These are phyloP conservation scores for Drosophila leonis DNA, from an alignment of 2,888 invertebrate species.

Conservation along the genomic window DNA sequence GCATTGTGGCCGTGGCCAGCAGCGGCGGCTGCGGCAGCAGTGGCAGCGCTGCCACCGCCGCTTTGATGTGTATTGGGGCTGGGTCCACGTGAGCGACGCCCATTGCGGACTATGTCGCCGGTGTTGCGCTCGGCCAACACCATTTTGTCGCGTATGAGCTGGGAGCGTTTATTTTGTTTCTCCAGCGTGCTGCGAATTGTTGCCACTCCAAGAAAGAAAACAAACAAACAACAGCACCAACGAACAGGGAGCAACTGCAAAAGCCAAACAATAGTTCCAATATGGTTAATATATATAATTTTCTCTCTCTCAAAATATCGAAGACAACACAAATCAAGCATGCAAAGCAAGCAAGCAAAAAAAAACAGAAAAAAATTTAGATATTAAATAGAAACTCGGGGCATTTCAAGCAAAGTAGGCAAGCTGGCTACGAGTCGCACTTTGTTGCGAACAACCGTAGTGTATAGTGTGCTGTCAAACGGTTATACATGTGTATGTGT, in stretches of 20 bases:
- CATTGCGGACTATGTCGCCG: constrained; percentile 91
- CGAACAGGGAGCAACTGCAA: constrained; percentile 30
- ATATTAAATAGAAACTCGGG: constrained; percentile 68
- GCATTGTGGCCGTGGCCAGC: constrained; percentile 53
- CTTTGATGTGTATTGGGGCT: constrained; percentile 92
- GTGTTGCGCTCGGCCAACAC: constrained; percentile 95
- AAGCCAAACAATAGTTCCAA: neutral
- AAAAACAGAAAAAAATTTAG: constrained; percentile 16
- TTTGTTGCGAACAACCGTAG: constrained; percentile 61
- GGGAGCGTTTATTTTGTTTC: constrained; percentile 83
- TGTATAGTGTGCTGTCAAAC: constrained; percentile 64
- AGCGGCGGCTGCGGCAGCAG: constrained; percentile 6
- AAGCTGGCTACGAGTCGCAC: constrained; percentile 55
- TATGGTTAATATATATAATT: neutral
- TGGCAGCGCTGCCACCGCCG: constrained; percentile 35
- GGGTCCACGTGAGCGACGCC: constrained; percentile 95
- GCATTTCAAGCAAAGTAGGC: constrained; percentile 57
- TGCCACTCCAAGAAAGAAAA: constrained; percentile 23
- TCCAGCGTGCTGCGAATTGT: constrained; percentile 70
- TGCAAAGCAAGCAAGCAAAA: constrained; percentile 12
- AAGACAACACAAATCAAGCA: constrained; percentile 2
- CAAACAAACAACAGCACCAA: constrained; percentile 12
- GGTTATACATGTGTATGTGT: constrained; percentile 38
- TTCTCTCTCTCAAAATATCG: constrained; percentile 4
- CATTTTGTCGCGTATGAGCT: constrained; percentile 88